Percentiles rank a stretch among this genome's conserved stretches.
These are phyloP conservation scores for Lycaena phlaeas DNA, from an alignment of 2,888 invertebrate genomes.

Conservation along the genomic window DNA sequence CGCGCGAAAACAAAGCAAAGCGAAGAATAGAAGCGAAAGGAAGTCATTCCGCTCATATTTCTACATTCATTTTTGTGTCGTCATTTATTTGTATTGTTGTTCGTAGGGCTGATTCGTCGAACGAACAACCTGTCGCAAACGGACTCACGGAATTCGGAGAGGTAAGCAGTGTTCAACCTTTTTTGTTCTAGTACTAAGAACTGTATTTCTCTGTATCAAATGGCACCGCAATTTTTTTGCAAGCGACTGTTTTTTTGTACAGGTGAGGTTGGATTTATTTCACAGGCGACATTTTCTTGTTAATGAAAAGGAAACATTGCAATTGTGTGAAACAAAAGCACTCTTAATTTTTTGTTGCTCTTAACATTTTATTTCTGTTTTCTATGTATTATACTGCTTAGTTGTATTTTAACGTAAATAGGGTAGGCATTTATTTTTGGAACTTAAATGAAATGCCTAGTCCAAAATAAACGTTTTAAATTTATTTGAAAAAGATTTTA, in stretches of 20 bases:
- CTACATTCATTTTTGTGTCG: conserved; percentile 30
- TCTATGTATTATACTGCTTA: no score
- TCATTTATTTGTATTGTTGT: conserved; percentile 45
- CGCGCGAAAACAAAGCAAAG: conserved; percentile 19
- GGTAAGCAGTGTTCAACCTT: conserved; percentile 38
- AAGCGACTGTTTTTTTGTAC: conserved; percentile 1
- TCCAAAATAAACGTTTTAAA: no score
- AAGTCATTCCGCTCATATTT: conserved; percentile 2
- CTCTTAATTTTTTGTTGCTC: not conserved
- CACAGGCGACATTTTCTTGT: not conserved
- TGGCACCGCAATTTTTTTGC: not conserved
- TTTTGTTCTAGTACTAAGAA: not conserved
- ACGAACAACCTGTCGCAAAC: conserved; percentile 56
- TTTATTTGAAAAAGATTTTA: no score
- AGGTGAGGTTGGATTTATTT: not conserved
- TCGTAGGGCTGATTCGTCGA: conserved; percentile 70
- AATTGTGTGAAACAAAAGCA: not conserved
- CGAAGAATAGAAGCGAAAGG: conserved; percentile 19
- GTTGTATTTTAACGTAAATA: no score
- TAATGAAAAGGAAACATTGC: conserved; percentile 3
- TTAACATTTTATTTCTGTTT: not conserved
- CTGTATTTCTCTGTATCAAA: not conserved
- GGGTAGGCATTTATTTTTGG: no score
- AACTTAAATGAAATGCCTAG: no score
- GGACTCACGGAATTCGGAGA: conserved; percentile 68